phyloP scores from a whole-genome alignment of 2,797 vertebrate genomes.

The Monodelphis domestica region DNA sequence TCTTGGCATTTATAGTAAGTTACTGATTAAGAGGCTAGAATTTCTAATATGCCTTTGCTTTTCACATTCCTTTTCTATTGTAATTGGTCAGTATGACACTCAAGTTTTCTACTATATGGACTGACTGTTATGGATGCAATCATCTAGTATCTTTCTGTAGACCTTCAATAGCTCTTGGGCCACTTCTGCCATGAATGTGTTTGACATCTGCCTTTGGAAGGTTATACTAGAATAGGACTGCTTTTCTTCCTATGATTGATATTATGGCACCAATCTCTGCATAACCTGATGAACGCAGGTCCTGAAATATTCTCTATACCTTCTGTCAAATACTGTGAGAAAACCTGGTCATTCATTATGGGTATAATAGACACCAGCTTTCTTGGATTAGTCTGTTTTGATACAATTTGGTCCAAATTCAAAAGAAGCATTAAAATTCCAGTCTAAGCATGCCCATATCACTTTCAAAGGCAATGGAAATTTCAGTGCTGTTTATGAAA shows the following conservation, averaged over 20 bases:
- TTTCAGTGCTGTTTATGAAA: not conserved
- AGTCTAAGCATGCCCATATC: not conserved
- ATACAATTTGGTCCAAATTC: not conserved
- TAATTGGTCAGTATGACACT: not conserved
- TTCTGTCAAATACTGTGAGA: not conserved
- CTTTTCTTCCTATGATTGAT: not conserved
- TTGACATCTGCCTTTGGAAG: not conserved
- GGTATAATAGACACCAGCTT: not conserved
- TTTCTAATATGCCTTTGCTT: not conserved
- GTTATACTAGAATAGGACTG: not conserved
- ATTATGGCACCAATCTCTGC: not conserved
- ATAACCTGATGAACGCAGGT: not conserved
- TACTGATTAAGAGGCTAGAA: not conserved
- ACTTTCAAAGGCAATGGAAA: not conserved
- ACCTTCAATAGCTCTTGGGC: not conserved
- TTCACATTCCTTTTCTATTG: not conserved
- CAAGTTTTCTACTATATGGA: not conserved
- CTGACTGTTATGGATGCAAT: not conserved
- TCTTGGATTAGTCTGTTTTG: not conserved
- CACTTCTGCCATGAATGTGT: not conserved
- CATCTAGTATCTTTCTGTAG: not conserved
- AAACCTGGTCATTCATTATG: not conserved
- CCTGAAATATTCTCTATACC: not conserved
- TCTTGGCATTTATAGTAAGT: not conserved
- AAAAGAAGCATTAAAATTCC: not conserved